Percentiles rank a stretch among this genome's conserved stretches.
Evolutionary conservation across 2,113 vertebrate species (phyloP).

Genomic region (Saccopteryx leptura): DNA sequence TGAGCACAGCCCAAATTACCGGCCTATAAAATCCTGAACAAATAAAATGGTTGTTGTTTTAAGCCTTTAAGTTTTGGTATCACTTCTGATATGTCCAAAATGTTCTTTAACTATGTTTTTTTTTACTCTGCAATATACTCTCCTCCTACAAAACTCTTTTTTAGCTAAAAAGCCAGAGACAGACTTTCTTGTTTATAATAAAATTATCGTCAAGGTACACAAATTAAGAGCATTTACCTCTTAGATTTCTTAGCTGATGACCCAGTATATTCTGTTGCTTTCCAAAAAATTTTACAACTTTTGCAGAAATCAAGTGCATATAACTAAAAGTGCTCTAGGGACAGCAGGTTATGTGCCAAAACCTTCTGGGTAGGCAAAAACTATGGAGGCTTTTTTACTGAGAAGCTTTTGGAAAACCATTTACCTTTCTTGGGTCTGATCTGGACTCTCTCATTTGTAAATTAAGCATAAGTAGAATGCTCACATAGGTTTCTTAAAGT

Average conservation of each 20-base stretch:
- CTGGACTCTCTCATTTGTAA: background rate
- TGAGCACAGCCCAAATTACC: background rate
- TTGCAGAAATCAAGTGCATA: slow-evolving; percentile 45
- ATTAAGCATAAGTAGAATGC: background rate
- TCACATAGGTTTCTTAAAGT: background rate
- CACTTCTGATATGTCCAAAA: background rate
- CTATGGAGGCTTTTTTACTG: background rate
- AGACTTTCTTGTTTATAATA: background rate
- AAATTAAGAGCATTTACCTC: slow-evolving; percentile 33
- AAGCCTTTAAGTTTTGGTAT: slow-evolving; percentile 2
- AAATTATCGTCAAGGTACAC: background rate
- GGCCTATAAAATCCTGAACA: background rate
- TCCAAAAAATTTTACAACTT: background rate
- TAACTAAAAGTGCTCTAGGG: background rate
- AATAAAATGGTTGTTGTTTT: background rate
- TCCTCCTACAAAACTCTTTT: background rate
- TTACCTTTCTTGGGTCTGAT: background rate
- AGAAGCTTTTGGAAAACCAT: background rate
- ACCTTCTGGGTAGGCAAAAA: background rate
- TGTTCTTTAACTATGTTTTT: background rate
- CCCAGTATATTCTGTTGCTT: background rate
- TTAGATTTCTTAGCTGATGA: background rate
- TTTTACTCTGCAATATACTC: background rate
- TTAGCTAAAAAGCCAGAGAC: background rate
- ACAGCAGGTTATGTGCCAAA: background rate